A percentile compares a stretch with the other conserved stretches of the same genome.
Conservation (phyloP, 2,113 vertebrate genomes). For the Blennius ocellaris region DNA sequence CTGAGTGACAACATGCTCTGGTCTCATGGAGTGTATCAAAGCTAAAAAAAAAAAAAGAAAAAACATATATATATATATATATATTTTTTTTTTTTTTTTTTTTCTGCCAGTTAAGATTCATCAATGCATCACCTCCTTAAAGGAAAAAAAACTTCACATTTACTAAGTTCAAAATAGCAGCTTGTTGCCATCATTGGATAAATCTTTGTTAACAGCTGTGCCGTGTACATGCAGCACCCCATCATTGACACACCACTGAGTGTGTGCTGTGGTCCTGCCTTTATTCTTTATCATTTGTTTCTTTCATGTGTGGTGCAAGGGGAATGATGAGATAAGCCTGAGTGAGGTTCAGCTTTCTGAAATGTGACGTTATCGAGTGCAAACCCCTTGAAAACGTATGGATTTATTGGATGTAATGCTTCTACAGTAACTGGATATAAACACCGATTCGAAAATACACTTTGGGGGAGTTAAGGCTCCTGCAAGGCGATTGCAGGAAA, state of each 20-base stretch:
- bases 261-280: slow-evolving; percentile 41
- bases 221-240: slow-evolving; percentile 58
- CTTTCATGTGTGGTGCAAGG: slow-evolving; percentile 37
- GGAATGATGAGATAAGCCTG: slow-evolving; percentile 52
- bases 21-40: slow-evolving; percentile 34
- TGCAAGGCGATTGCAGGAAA: slow-evolving; percentile 29
- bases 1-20: slow-evolving; percentile 51
- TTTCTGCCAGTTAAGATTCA: slow-evolving; percentile 44
- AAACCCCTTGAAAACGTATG: slow-evolving; percentile 7
- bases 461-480: background rate
- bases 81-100: too few species aligned
- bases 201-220: slow-evolving; percentile 72
- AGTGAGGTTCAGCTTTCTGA: slow-evolving; percentile 25
- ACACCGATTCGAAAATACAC: background rate
- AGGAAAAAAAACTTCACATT: slow-evolving; percentile 42
- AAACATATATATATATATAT: too few species aligned
- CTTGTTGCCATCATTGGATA: slow-evolving; percentile 41
- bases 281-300: slow-evolving; percentile 59
- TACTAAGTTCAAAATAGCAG: slow-evolving; percentile 34
- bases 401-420: slow-evolving; percentile 13
- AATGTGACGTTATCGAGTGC: background rate
- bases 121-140: slow-evolving; percentile 27
- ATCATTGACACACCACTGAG: slow-evolving; percentile 45
- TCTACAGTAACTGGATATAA: slow-evolving; percentile 35
- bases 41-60: slow-evolving; percentile 18